These are phyloP conservation scores for Lasioglossum vierecki DNA, from an alignment of 2,888 invertebrate species.

Conservation along the genomic window DNA sequence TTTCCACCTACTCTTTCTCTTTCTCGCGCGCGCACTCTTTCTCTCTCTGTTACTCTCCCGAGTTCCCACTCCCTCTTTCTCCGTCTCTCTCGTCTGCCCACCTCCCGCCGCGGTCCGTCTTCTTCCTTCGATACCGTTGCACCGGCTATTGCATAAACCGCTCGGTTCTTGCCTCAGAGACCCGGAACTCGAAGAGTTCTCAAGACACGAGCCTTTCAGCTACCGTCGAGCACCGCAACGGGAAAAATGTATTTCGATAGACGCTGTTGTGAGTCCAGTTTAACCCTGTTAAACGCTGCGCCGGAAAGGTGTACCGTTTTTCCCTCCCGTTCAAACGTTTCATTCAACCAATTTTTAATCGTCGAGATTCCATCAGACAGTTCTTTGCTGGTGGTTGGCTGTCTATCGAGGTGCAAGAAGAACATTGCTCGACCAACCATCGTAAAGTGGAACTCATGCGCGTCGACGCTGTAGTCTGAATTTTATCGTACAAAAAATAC, in stretches of 20 bases:
- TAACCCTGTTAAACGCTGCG: slow-evolving; percentile 36
- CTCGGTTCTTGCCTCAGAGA: slow-evolving; percentile 52
- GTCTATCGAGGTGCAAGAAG: background rate
- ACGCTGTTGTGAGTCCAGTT: slow-evolving; percentile 21
- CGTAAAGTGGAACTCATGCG: background rate
- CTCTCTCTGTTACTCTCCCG: background rate
- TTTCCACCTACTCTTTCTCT: slow-evolving; percentile 22
- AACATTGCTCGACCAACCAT: background rate
- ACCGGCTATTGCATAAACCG: slow-evolving; percentile 66
- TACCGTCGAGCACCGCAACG: slow-evolving; percentile 14
- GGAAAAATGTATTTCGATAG: slow-evolving; percentile 37
- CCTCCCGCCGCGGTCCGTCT: background rate
- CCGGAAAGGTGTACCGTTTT: background rate
- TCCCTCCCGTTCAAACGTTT: background rate
- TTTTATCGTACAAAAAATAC: background rate
- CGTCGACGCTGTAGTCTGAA: background rate
- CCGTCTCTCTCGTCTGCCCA: background rate
- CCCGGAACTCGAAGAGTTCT: slow-evolving; percentile 61
- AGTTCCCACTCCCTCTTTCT: background rate
- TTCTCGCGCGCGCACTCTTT: background rate
- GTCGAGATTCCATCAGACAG: background rate
- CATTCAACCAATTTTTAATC: background rate
- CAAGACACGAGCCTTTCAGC: slow-evolving; percentile 54
- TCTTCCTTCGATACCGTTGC: slow-evolving; percentile 66
- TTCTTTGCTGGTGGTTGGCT: background rate